Conservation (phyloP, 2,113 vertebrate genomes). For the Enhydra lutris region DNA sequence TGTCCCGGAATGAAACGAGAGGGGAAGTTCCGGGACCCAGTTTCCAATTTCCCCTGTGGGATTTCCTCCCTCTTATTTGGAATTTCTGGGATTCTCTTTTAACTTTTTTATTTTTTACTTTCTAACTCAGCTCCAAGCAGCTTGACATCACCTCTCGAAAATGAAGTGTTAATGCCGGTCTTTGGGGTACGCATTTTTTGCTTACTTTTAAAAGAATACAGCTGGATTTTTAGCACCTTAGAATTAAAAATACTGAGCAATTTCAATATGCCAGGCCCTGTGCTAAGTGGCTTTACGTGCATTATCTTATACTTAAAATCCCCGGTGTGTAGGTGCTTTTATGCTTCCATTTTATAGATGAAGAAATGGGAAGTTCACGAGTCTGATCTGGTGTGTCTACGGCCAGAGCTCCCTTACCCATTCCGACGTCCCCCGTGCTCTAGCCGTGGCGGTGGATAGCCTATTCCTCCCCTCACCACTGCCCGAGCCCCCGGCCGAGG, state of each 20-base stretch:
- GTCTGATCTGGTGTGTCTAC: no score
- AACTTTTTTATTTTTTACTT: neutral
- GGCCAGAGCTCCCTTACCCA: neutral
- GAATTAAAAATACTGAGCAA: neutral
- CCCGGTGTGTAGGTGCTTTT: neutral
- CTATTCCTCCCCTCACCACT: neutral
- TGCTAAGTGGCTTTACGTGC: neutral
- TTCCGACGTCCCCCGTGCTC: neutral
- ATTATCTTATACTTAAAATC: neutral
- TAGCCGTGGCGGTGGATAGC: neutral
- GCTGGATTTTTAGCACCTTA: neutral
- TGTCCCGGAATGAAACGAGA: neutral
- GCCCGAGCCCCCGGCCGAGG: fast-evolving
- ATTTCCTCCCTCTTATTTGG: neutral
- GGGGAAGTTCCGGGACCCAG: no score
- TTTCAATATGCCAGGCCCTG: neutral
- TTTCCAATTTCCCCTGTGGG: neutral
- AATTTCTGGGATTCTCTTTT: neutral
- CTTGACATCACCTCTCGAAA: neutral
- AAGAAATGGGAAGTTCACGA: neutral
- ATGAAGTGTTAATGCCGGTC: neutral
- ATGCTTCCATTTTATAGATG: neutral
- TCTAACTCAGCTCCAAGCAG: neutral
- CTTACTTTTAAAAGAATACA: slow-evolving; percentile 24
- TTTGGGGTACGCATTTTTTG: neutral